phyloP scores from a whole-genome alignment of 2,888 invertebrate species.

The Drosophila anomelani region DNA sequence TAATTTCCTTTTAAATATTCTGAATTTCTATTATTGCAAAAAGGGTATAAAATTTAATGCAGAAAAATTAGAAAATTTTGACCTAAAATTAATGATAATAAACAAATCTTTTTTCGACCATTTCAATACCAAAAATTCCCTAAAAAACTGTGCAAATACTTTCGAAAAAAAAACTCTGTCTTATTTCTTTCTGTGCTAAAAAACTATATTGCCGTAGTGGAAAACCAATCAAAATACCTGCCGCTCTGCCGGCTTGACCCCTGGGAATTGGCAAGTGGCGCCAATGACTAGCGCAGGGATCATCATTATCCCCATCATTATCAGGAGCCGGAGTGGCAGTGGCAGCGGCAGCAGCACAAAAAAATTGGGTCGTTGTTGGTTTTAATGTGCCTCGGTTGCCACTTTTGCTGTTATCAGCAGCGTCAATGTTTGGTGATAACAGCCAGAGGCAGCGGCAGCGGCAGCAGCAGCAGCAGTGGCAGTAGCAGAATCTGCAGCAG shows the following conservation, averaged over 20 bases:
- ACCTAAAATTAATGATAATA: not conserved
- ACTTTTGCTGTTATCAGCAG: constrained; percentile 71
- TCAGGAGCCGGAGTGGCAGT: constrained; percentile 20
- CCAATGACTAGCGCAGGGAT: constrained; percentile 39
- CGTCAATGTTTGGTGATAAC: constrained; percentile 48
- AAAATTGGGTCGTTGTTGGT: constrained; percentile 70
- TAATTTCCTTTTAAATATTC: not conserved
- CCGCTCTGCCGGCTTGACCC: constrained; percentile 24
- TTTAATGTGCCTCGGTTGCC: constrained; percentile 69
- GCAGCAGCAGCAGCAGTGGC: constrained; percentile 5
- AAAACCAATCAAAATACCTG: constrained; percentile 51
- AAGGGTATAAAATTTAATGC: not conserved
- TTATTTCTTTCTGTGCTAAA: constrained; percentile 9
- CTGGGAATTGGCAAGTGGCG: constrained; percentile 40
- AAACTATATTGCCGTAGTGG: constrained; percentile 28
- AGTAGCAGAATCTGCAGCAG: constrained; percentile 10
- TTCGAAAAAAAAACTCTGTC: not conserved
- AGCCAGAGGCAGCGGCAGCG: constrained; percentile 28
- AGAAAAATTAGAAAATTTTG: not conserved
- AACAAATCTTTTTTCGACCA: fast-evolving
- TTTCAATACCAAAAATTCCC: not conserved
- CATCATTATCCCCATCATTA: constrained; percentile 26
- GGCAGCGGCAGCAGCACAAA: constrained; percentile 21
- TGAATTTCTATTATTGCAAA: not conserved
- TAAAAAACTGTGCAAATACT: too few relatives aligned